Evolutionary conservation across 2,113 vertebrate genomes (phyloP).

Genomic region (Xenopus tropicalis): UCB_Xtro_10.0 CM004445.2:130880001-130880500

Average conservation of each 20-base stretch:
- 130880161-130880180: constrained; percentile 33
- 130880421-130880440: too few species aligned
- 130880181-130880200: constrained; percentile 37
- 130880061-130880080: too few species aligned
- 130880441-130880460: too few species aligned
- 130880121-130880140: constrained; percentile 37
- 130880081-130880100: neutral
- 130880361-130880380: neutral
- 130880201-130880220: constrained; percentile 45
- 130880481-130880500: too few species aligned
- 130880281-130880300: constrained; percentile 24
- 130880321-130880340: neutral
- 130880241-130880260: constrained; percentile 44
- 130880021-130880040: too few species aligned
- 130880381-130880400: constrained; percentile 11
- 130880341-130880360: neutral
- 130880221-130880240: constrained; percentile 44
- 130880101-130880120: constrained; percentile 38
- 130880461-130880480: too few species aligned
- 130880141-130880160: constrained; percentile 43
- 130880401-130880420: neutral
- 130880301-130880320: constrained; percentile 7
- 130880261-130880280: constrained; percentile 42
- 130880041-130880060: too few species aligned
- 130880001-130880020: too few species aligned